phyloP scores from a whole-genome alignment of 2,797 vertebrate species.

The Syngnathus acus region DNA sequence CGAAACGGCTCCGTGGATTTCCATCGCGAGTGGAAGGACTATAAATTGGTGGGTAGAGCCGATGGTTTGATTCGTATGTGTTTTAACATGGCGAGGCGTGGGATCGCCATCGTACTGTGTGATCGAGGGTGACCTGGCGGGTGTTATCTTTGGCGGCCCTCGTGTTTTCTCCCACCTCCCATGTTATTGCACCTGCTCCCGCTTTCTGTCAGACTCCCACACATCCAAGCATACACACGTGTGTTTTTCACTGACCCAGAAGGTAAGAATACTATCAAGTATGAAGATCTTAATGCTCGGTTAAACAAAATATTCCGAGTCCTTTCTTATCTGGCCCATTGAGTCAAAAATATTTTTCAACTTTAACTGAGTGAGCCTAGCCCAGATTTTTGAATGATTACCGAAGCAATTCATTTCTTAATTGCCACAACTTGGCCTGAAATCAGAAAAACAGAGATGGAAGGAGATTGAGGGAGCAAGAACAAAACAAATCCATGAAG shows the following conservation, averaged over 20 bases:
- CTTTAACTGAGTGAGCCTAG: not conserved
- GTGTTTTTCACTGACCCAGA: constrained; percentile 1
- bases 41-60: constrained; percentile 67
- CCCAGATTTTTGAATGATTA: no score
- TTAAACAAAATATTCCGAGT: not conserved
- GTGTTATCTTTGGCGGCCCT: constrained; percentile 52
- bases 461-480: not conserved
- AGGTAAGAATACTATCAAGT: constrained; percentile 10
- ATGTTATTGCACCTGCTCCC: constrained; percentile 67
- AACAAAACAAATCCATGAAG: constrained; percentile 5
- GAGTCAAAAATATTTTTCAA: not conserved
- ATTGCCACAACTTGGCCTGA: constrained; percentile 33
- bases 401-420: constrained; percentile 5
- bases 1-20: constrained; percentile 74
- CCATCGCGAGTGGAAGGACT: constrained; percentile 74
- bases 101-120: constrained; percentile 39
- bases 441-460: constrained; percentile 12
- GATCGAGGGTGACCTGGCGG: constrained; percentile 51
- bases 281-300: constrained; percentile 13
- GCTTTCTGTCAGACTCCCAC: constrained; percentile 33
- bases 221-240: constrained; percentile 8
- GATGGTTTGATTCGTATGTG: constrained; percentile 7
- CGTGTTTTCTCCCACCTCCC: constrained; percentile 35
- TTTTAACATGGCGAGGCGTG: constrained; percentile 31
- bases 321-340: not conserved